These are phyloP conservation scores for Drosophila kurseongensis DNA, from an alignment of 1,140 invertebrate genomes.

Conservation along the genomic window DNA sequence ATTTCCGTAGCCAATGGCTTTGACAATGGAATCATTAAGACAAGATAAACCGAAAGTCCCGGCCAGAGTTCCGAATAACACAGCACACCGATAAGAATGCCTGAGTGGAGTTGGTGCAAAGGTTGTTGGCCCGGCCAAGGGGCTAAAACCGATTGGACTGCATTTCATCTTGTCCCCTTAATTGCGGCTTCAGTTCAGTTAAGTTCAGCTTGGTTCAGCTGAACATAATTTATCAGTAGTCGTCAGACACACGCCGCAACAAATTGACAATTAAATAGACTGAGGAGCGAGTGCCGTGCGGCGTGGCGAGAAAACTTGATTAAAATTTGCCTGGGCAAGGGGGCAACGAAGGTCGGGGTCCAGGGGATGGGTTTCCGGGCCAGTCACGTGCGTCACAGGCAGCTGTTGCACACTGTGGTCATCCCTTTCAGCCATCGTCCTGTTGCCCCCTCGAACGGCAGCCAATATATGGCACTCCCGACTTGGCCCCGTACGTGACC, in stretches of 20 bases:
- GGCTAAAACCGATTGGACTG: constrained; percentile 36
- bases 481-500: constrained; percentile 66
- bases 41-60: constrained; percentile 61
- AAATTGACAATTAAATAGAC: constrained; percentile 82
- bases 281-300: constrained; percentile 38
- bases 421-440: constrained; percentile 7
- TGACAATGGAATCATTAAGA: constrained; percentile 80
- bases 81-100: constrained; percentile 61
- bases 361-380: constrained; percentile 11
- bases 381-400: constrained; percentile 70
- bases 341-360: constrained; percentile 12
- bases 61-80: constrained; percentile 2
- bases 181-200: constrained; percentile 44
- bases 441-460: constrained; percentile 4
- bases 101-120: constrained; percentile 36
- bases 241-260: constrained; percentile 61
- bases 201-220: not conserved
- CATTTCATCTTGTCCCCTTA: constrained; percentile 52
- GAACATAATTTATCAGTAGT: constrained; percentile 70
- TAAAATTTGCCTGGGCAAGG: constrained; percentile 73
- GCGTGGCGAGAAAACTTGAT: constrained; percentile 73
- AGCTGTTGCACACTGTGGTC: constrained; percentile 66
- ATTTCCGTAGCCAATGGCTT: constrained; percentile 77
- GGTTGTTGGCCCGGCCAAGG: constrained; percentile 18
- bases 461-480: constrained; percentile 65